phyloP scores from a whole-genome alignment of 2,888 invertebrate species.

The Leptinotarsa tumamoca region DNA sequence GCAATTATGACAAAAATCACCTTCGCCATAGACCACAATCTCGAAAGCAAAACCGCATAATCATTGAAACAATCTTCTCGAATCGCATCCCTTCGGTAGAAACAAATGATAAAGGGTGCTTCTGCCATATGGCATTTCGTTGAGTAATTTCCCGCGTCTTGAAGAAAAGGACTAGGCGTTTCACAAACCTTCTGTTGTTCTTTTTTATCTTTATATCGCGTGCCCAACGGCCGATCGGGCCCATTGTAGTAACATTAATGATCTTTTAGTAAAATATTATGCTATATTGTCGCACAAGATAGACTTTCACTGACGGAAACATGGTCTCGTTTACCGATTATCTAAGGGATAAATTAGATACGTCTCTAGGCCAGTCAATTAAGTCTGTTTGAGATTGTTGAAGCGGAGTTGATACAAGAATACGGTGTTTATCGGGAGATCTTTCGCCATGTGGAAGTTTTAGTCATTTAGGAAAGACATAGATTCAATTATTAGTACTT shows the following conservation, averaged over 20 bases:
- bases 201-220: conserved; percentile 51
- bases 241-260: conserved; percentile 38
- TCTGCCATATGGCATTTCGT: conserved; percentile 50
- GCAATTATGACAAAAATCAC: conserved; percentile 26
- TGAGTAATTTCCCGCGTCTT: conserved; percentile 40
- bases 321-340: conserved; percentile 35
- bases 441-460: neutral
- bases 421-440: conserved; percentile 12
- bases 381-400: conserved; percentile 3
- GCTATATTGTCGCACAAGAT: conserved; percentile 33
- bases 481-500: neutral
- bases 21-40: conserved; percentile 31
- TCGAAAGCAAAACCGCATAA: conserved; percentile 28
- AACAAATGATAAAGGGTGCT: conserved; percentile 44
- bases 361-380: conserved; percentile 19
- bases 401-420: neutral
- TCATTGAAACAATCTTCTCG: conserved; percentile 17
- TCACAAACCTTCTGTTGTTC: conserved; percentile 47
- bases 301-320: conserved; percentile 41
- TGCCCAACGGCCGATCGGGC: conserved; percentile 49
- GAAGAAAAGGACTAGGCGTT: conserved; percentile 42
- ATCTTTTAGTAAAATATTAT: conserved; percentile 32
- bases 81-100: conserved; percentile 33
- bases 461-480: neutral
- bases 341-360: conserved; percentile 32